These are phyloP conservation scores for Ornithoptera alexandrae DNA, from an alignment of 2,888 invertebrate species.

Conservation along the genomic window DNA sequence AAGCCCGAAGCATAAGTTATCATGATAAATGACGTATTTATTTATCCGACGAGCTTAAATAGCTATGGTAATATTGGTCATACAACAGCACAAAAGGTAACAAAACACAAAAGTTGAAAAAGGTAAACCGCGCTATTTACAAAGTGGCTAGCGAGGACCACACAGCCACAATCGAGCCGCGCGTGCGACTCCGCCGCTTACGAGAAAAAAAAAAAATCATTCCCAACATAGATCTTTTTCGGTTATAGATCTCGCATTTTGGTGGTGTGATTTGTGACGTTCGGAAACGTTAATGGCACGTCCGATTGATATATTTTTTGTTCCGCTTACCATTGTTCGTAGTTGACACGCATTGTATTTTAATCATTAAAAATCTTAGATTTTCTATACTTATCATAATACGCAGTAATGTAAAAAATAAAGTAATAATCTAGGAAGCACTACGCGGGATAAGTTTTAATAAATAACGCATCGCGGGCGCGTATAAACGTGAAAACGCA, in stretches of 20 bases:
- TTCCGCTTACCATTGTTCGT: constrained; percentile 35
- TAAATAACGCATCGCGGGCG: constrained; percentile 29
- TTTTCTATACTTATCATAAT: neutral
- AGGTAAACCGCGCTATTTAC: constrained; percentile 81
- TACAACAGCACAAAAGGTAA: constrained; percentile 81
- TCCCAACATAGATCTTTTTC: constrained; percentile 76
- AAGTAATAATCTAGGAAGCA: neutral
- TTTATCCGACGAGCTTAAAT: constrained; percentile 79
- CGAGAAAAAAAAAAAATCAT: constrained; percentile 66
- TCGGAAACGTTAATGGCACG: constrained; percentile 75
- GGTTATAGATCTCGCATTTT: constrained; percentile 78
- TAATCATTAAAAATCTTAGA: constrained; percentile 21
- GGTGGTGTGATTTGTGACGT: constrained; percentile 80
- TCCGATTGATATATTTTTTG: constrained; percentile 62
- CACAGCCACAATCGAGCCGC: constrained; percentile 79
- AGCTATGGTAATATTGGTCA: constrained; percentile 80
- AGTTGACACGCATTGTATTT: constrained; percentile 19
- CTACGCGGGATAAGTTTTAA: neutral
- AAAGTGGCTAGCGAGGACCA: constrained; percentile 80
- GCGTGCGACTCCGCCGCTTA: constrained; percentile 75
- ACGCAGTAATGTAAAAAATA: neutral
- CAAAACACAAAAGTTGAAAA: constrained; percentile 81
- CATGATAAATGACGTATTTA: constrained; percentile 80
- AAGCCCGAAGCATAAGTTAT: constrained; percentile 75
- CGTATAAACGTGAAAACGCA: constrained; percentile 62